Conservation (phyloP, 1,140 invertebrate genomes). For the Aphis gossypii region DNA sequence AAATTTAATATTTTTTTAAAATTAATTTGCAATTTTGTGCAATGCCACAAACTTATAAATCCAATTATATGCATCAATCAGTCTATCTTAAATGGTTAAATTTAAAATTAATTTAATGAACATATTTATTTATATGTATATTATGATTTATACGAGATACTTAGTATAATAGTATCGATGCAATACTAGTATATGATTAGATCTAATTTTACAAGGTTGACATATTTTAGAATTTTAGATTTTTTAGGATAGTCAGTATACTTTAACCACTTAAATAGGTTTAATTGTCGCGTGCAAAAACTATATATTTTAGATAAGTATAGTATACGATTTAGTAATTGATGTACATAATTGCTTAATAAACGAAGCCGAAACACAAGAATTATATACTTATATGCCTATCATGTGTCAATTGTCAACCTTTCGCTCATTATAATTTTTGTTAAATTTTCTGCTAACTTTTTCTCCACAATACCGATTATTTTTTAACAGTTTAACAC, state of each 20-base stretch:
- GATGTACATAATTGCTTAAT: background rate
- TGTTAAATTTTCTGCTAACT: background rate
- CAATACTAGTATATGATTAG: background rate
- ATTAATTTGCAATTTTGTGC: no score
- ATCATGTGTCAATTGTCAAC: background rate
- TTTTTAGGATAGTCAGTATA: background rate
- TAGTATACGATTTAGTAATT: background rate
- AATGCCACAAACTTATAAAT: background rate
- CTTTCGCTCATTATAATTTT: background rate
- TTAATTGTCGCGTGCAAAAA: background rate
- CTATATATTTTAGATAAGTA: background rate
- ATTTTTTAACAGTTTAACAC: background rate
- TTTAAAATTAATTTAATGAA: background rate
- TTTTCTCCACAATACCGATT: background rate
- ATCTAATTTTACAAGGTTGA: background rate
- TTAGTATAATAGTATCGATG: background rate
- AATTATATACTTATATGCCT: background rate
- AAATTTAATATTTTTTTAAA: no score
- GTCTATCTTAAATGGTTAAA: background rate
- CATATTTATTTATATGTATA: background rate
- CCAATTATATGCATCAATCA: no score
- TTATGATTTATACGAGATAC: background rate
- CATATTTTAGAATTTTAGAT: background rate
- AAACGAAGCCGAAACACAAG: background rate
- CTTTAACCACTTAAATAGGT: background rate